Base-by-base conservation (phyloP, 2,113 vertebrate genomes). In the Leucopsar rothschildi region DNA sequence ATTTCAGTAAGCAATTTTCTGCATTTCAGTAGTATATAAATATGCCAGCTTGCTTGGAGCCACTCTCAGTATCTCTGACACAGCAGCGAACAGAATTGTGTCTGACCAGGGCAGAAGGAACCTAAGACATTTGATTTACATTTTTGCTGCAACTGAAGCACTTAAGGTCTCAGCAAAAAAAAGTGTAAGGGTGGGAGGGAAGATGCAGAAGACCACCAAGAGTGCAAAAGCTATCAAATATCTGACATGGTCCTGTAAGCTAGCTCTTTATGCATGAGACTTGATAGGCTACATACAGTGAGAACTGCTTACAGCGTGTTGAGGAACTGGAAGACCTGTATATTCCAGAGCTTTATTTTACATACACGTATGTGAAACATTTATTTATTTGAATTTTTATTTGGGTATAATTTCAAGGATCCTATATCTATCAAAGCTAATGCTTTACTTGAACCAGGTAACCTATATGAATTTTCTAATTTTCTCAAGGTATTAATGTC, bases 291-390 rank as follows among this genome's bases (percentile, higher is more conserved):
- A 1, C 12, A 66, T 12, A 50, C 15, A 56, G 19, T 25, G 11
- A 82, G 10, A 80, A 42, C 1, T n/a, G 15, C 9, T 31, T 53
- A 15, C 11, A 66, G 5, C 28, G 40, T 33, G 3, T 1, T 39
- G 35, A 47, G 11, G 10, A 71, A 35, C 14, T 15, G 22, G 19
- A 66, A 63, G 44, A 39, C 7, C 37, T 15, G 10, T 12, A 39
- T 33, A 49, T 11, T 53, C 7, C 20, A 59, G 19, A 49, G 8
- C 7, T 19, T 78, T 72, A 16, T 65, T 77, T 78, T 45, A 61
- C 45, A 40, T 39, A 25, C 2, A 5, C 37, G 4, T 14, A 2
- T 11, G 7, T 47, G 4, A 9, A 3, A 2, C 24, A 20, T 57
- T 17, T 44, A 33, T 68, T 35, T n/a, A 33, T 53, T 57, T 76